phyloP scores from a whole-genome alignment of 2,888 invertebrate species.

The Drosophila lutescens region DNA sequence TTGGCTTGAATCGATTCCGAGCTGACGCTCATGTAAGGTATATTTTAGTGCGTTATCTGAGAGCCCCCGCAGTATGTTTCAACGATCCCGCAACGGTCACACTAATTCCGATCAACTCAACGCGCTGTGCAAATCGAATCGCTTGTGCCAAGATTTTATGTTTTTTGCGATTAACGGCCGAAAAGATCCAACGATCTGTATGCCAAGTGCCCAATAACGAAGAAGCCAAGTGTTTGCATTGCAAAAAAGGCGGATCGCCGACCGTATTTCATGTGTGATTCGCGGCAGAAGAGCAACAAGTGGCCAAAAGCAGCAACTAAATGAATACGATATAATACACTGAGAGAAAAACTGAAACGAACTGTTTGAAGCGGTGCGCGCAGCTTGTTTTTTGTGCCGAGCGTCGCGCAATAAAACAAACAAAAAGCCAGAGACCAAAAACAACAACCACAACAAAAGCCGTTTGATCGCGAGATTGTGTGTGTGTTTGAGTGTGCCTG shows the following conservation, averaged over 20 bases:
- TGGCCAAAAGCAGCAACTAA: constrained; percentile 43
- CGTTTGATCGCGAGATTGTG: constrained; percentile 47
- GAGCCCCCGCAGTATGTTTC: background rate
- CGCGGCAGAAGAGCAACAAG: constrained; percentile 65
- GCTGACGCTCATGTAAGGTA: background rate
- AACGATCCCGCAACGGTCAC: constrained; percentile 9
- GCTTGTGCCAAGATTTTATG: constrained; percentile 45
- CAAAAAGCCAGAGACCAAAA: constrained; percentile 61
- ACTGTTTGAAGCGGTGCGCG: constrained; percentile 56
- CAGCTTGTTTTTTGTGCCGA: constrained; percentile 63
- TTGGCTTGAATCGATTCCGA: background rate
- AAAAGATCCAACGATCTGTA: constrained; percentile 36
- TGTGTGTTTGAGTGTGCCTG: constrained; percentile 10
- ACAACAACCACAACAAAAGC: constrained; percentile 33
- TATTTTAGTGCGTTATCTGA: background rate
- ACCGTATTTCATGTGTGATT: constrained; percentile 52
- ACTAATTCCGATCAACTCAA: constrained; percentile 38
- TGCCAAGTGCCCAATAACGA: constrained; percentile 45
- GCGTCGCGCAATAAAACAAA: constrained; percentile 73
- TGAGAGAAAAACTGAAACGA: constrained; percentile 22
- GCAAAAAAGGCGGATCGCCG: constrained; percentile 18
- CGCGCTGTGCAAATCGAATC: constrained; percentile 43
- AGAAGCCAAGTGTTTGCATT: constrained; percentile 18
- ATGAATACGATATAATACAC: constrained; percentile 21
- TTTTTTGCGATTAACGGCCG: constrained; percentile 43